Base-by-base conservation (phyloP, 1,140 invertebrate genomes). In the Venturia canescens region DNA sequence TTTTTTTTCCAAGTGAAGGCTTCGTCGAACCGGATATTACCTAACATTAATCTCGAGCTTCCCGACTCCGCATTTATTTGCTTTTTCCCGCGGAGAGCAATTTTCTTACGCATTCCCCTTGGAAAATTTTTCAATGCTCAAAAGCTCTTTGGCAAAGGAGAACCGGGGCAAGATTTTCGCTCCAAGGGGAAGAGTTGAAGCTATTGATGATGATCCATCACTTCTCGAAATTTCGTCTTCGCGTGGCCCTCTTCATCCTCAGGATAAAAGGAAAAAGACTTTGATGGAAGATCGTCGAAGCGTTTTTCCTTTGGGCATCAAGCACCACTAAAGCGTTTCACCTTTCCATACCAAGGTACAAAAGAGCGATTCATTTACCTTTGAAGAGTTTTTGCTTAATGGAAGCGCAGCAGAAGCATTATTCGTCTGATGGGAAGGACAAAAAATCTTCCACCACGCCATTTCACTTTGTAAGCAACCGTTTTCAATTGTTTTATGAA, bases 181-280 rank as follows among this genome's bases (percentile, higher is more conserved):
- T 21, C 21, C 38, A 21, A 50, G 16, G 31, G 38, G 50, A 29
- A 53, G n/a, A 34, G 29, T 34, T 18, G 21, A 80, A 76, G 53
- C 60, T 53, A 69, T 76, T n/a, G 71, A 80, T 74, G 72, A 80
- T 80, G 79, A 80, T 80, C 79, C 63, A 80, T 80, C 79, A 80
- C 79, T 48, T 66, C 50, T 16, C n/a, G n/a, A n/a, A 15, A 53
- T n/a, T n/a, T 53, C 50, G 15, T 11, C 50, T n/a, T 53, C 50
- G 15, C 3, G 50, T n/a, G 13, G n/a, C 1, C 34, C 44, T n/a
- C 60, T 38, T 9, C 11, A 21, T 66, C 16, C 1, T 26, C 38
- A 60, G 38, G 27, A 16, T 63, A 67, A 76, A 27, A 78, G 31
- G 29, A 48, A 66, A 66, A 80, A 66, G 67, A 72, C 75, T 77